Conservation (phyloP, 1,140 invertebrate genomes). For the Leptestheria dahalacensis region DNA sequence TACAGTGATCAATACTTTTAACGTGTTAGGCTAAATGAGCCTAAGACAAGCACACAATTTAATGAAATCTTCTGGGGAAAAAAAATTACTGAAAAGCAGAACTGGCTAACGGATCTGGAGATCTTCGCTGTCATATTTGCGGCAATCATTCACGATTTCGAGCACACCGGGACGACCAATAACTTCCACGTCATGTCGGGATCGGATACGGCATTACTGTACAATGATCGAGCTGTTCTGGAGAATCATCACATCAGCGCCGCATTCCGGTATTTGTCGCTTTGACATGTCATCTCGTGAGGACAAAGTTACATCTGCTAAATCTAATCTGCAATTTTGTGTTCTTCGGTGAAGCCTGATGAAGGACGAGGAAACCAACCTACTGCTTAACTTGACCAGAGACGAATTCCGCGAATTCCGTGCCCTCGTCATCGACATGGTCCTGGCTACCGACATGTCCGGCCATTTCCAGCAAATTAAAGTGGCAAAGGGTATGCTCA, state of each 20-base stretch:
- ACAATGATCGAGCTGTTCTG: constrained; percentile 84
- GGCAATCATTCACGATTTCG: constrained; percentile 85
- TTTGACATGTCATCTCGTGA: too few species aligned
- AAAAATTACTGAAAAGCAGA: constrained; percentile 37
- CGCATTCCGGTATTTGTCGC: constrained; percentile 54
- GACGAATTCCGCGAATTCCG: constrained; percentile 91
- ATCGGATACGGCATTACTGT: constrained; percentile 79
- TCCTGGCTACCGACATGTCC: constrained; percentile 91
- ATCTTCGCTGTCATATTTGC: constrained; percentile 87
- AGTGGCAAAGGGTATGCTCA: constrained; percentile 77
- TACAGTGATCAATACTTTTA: too few species aligned
- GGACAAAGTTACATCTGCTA: too few species aligned
- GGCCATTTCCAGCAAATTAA: constrained; percentile 96
- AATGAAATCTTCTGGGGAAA: too few species aligned
- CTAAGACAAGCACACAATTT: too few species aligned
- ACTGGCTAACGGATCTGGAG: constrained; percentile 86
- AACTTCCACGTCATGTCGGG: constrained; percentile 95
- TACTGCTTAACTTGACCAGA: constrained; percentile 70
- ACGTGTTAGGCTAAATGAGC: too few species aligned
- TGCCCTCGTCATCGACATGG: constrained; percentile 89
- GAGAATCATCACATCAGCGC: constrained; percentile 92
- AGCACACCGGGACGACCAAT: constrained; percentile 98
- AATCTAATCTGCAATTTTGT: too few species aligned
- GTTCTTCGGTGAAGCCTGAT: constrained; percentile 39
- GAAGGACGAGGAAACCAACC: constrained; percentile 76